Evolutionary conservation across 2,888 invertebrate species (phyloP).

Genomic region (Choristoneura rosaceana): DNA sequence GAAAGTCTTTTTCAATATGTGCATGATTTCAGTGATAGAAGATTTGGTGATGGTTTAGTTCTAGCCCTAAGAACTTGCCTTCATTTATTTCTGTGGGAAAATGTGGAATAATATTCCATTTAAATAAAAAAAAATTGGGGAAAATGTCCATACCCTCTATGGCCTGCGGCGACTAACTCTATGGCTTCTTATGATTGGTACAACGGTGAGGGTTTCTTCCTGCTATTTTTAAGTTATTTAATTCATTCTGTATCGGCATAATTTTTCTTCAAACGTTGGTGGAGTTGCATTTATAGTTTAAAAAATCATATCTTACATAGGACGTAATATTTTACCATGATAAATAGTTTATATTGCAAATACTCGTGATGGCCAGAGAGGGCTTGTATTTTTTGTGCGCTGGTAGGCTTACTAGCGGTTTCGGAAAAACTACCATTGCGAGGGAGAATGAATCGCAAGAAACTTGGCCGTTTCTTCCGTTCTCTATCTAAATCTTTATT

Average conservation of each 20-base stretch:
- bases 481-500: too few relatives aligned
- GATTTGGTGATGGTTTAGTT: not conserved
- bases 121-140: too few relatives aligned
- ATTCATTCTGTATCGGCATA: not conserved
- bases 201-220: constrained; percentile 54
- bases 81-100: too few relatives aligned
- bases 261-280: constrained; percentile 34
- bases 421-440: too few relatives aligned
- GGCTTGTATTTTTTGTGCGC: too few relatives aligned
- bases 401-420: too few relatives aligned
- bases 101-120: too few relatives aligned
- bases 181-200: constrained; percentile 71
- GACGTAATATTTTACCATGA: too few relatives aligned
- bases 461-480: too few relatives aligned
- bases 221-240: not conserved
- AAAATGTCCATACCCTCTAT: not conserved
- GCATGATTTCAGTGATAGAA: not conserved
- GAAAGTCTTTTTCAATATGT: not conserved
- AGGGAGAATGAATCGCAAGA: too few relatives aligned
- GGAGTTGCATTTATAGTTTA: constrained; percentile 57
- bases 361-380: too few relatives aligned
- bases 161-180: constrained; percentile 53
- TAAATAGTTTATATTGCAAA: too few relatives aligned
- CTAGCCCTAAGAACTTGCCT: not conserved
- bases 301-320: not conserved